Evolutionary conservation across 2,888 invertebrate genomes (phyloP), one percentile per base, ranked within the genome.

Genomic region (Oxystoma pomonae): DNA sequence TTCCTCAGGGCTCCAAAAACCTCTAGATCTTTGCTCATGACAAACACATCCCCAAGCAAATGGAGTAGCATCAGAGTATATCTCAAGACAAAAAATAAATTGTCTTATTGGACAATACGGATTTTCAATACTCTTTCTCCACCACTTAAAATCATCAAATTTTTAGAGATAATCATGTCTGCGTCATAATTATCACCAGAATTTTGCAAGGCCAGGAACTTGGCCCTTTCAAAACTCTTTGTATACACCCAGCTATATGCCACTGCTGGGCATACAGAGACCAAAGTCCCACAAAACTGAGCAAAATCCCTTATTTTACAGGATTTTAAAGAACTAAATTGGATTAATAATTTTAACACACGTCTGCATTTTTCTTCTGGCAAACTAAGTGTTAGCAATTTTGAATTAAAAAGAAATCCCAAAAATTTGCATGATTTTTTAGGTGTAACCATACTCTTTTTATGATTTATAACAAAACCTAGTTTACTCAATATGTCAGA

Each of bases 11-110:
- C 35, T 35, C 35, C 35, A 35, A 35, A 35, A 35, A 3, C 12
- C 35, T 35, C 35, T 35, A 7, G 35, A 35, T 35, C 35, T 35
- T 35, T 35, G 3, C 3, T 35, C 12, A 7, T 3, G 35, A 35
- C 35, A 35, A 35, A 35, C 35, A 35, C 5, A 3, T 12, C 35
- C 3, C 35, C 35, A 3, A 35, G 35, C 72, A 67, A 62, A 64
- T 9, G 51, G 50, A 16, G 69, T 70, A 19, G 70, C 68, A 58
- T 72, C 72, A 22, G 70, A 59, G 52, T 66, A 72, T 59, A 72
- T 70, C 60, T 68, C 70, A 21, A 61, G 12, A 22, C n/a, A 12
- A 58, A 65, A 70, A 1, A 61, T 53, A 20, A 58, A 18, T 16
- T 53, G 20, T 59, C 55, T 68, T 57, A 70, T 65, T 49, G 58